phyloP scores from a whole-genome alignment of 2,888 invertebrate species.

The Agrochola lychnidis region DNA sequence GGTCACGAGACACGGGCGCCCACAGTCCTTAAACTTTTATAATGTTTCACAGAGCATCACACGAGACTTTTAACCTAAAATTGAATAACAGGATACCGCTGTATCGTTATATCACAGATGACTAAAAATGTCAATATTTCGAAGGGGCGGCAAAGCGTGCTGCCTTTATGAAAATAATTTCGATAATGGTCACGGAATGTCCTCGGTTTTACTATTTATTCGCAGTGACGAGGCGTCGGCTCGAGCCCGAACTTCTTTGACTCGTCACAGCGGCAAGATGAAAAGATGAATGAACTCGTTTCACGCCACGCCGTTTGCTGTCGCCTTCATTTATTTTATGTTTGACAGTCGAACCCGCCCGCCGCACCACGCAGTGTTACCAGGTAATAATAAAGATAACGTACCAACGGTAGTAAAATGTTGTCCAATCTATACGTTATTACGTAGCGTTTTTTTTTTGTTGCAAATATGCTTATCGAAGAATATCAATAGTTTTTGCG shows the following conservation, averaged over 20 bases:
- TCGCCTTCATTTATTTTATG: conserved; percentile 72
- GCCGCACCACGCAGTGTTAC: conserved; percentile 49
- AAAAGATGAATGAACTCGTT: conserved; percentile 81
- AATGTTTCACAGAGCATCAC: conserved; percentile 85
- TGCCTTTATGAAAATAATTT: conserved; percentile 77
- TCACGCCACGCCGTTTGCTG: conserved; percentile 76
- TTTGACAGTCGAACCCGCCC: conserved; percentile 65
- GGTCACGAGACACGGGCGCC: conserved; percentile 72
- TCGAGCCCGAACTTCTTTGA: conserved; percentile 75
- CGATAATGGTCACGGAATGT: conserved; percentile 81
- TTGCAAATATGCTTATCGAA: background rate
- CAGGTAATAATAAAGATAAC: conserved; percentile 28
- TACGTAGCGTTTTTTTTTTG: background rate
- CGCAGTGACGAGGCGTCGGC: conserved; percentile 82
- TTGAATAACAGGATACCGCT: conserved; percentile 79
- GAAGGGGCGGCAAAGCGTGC: conserved; percentile 79
- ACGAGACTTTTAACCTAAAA: conserved; percentile 86
- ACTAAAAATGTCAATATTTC: conserved; percentile 83
- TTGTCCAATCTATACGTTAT: background rate
- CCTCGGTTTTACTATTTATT: conserved; percentile 84
- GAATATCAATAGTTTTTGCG: background rate
- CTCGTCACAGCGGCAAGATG: conserved; percentile 76
- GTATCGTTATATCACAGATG: conserved; percentile 88
- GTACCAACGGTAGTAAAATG: background rate
- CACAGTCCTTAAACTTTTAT: conserved; percentile 71